phyloP scores from a whole-genome alignment of 2,113 vertebrate species.

The Herpetotheres cachinnans region DNA sequence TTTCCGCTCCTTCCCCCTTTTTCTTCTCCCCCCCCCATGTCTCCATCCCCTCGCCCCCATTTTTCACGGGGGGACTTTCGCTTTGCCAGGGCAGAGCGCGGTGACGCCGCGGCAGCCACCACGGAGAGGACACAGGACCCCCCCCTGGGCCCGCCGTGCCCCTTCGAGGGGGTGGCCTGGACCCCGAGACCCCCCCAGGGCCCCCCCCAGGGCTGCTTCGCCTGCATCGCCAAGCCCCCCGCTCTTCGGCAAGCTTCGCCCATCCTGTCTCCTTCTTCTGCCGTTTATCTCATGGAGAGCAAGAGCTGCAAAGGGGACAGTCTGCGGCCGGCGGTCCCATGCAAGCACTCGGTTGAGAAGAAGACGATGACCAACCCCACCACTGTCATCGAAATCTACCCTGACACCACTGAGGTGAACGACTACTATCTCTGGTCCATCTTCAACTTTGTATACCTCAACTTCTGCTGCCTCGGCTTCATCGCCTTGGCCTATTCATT shows the following conservation, averaged over 20 bases:
- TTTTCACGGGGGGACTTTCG: not conserved
- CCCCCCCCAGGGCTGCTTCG: conserved; percentile 69
- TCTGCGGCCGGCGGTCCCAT: conserved; percentile 58
- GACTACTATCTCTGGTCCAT: conserved; percentile 86
- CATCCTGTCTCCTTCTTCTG: conserved; percentile 62
- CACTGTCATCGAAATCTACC: conserved; percentile 76
- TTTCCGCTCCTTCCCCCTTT: not conserved
- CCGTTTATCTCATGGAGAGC: conserved; percentile 76
- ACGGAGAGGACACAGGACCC: conserved; percentile 79
- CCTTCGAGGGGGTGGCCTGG: conserved; percentile 78
- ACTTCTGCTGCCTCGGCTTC: conserved; percentile 85
- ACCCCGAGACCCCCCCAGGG: conserved; percentile 64
- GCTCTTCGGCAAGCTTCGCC: conserved; percentile 62
- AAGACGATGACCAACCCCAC: conserved; percentile 77
- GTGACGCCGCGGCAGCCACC: conserved; percentile 62
- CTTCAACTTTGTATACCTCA: conserved; percentile 87
- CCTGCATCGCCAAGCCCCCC: conserved; percentile 74
- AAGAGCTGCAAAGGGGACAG: conserved; percentile 77
- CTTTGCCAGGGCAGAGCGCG: conserved; percentile 27
- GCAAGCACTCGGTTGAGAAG: conserved; percentile 78
- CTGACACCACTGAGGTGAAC: conserved; percentile 77
- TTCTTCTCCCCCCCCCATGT: not conserved
- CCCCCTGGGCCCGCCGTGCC: conserved; percentile 61
- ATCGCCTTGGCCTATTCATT: conserved; percentile 83
- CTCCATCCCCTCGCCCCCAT: not conserved